These are phyloP conservation scores for Tachycineta bicolor DNA, from an alignment of 2,113 vertebrate species.

Conservation along the genomic window DNA sequence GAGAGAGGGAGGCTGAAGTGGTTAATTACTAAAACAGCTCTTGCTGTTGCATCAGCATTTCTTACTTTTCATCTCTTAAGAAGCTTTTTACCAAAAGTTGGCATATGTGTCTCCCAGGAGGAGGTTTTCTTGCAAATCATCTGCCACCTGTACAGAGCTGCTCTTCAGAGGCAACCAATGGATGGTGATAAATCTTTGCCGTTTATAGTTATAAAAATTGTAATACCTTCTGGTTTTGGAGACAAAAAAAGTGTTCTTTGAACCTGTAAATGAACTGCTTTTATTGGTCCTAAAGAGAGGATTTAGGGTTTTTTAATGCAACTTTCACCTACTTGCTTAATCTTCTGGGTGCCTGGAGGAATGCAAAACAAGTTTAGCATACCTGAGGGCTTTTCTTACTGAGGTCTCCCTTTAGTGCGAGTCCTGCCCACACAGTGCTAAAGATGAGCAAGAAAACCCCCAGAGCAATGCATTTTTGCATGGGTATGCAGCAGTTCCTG, in stretches of 20 bases:
- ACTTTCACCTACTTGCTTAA: slow-evolving; percentile 34
- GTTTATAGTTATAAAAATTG: neutral
- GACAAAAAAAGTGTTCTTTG: neutral
- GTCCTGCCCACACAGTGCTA: slow-evolving; percentile 5
- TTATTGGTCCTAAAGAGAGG: neutral
- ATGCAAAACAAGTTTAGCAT: slow-evolving; percentile 8
- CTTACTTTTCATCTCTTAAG: neutral
- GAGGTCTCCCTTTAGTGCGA: neutral
- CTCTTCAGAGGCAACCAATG: neutral
- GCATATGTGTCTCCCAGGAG: neutral
- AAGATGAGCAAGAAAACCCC: slow-evolving; percentile 45
- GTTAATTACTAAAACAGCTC: neutral
- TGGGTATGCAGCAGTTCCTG: slow-evolving; percentile 57
- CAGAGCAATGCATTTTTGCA: slow-evolving; percentile 60
- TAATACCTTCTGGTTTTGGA: neutral
- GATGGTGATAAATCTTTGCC: neutral
- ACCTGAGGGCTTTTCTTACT: slow-evolving; percentile 5
- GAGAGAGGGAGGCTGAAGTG: neutral
- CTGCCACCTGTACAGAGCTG: neutral
- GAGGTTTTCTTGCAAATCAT: neutral
- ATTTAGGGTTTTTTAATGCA: neutral
- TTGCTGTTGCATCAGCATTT: neutral
- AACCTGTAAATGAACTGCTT: neutral
- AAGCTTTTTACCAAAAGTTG: neutral
- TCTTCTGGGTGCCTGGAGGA: neutral